Percentiles rank a stretch among this genome's conserved stretches.
These are phyloP conservation scores for Malurus melanocephalus DNA, from an alignment of 2,113 vertebrate genomes.

Conservation along the genomic window DNA sequence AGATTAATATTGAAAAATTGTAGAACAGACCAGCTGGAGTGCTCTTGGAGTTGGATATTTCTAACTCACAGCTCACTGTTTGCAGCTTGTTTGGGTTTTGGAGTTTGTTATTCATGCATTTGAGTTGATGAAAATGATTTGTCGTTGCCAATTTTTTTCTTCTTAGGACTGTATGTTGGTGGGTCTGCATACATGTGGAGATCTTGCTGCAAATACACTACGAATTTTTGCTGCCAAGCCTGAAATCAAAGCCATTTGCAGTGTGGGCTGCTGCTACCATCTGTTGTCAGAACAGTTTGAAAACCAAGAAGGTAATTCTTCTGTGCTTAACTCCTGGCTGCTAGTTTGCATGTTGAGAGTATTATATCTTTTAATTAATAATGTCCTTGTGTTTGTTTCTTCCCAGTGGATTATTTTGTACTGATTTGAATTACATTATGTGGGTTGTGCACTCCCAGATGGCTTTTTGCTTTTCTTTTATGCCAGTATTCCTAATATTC, in stretches of 20 bases:
- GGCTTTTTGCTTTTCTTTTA: constrained; percentile 16
- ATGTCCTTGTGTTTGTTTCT: not conserved
- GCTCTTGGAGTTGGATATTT: not conserved
- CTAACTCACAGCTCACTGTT: not conserved
- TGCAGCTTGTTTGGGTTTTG: not conserved
- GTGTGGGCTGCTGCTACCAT: constrained; percentile 94
- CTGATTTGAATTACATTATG: constrained; percentile 11
- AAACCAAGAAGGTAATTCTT: constrained; percentile 70
- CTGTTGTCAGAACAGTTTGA: constrained; percentile 93
- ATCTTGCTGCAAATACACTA: constrained; percentile 85
- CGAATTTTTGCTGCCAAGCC: constrained; percentile 85
- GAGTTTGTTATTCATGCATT: not conserved
- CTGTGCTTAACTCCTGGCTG: not conserved
- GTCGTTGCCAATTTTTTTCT: not conserved
- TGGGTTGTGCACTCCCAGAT: not conserved
- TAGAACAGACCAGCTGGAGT: not conserved
- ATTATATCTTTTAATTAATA: constrained; percentile 7
- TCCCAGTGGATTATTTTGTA: constrained; percentile 2
- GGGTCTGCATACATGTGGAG: constrained; percentile 94
- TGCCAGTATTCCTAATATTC: not conserved
- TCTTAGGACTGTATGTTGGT: constrained; percentile 88
- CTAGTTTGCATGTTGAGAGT: not conserved
- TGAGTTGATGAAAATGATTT: not conserved
- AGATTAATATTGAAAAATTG: not conserved
- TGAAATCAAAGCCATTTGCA: constrained; percentile 90